Percentiles rank a stretch among this genome's conserved stretches.
Evolutionary conservation across 2,888 invertebrate species (phyloP).

Genomic region (Phaonia tiefii): DNA sequence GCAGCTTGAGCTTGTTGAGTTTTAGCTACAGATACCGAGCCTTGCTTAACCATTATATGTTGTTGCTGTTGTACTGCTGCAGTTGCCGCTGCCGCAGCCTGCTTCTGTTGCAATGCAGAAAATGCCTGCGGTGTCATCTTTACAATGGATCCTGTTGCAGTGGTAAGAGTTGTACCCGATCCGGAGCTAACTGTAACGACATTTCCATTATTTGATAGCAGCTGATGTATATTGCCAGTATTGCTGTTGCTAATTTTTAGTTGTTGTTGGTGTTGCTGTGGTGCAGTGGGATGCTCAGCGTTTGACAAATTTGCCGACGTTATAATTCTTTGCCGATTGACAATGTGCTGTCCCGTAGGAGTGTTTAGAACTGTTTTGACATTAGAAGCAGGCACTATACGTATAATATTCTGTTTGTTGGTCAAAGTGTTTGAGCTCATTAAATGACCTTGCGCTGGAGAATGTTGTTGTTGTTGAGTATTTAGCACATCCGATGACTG

Average conservation of each 20-base stretch:
- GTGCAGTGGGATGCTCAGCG: conserved; percentile 45
- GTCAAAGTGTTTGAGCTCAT: conserved; percentile 12
- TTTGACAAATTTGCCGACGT: neutral
- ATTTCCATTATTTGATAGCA: conserved; percentile 54
- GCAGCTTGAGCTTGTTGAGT: conserved; percentile 58
- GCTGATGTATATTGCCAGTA: conserved; percentile 46
- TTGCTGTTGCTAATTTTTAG: conserved; percentile 49
- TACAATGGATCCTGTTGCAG: conserved; percentile 72
- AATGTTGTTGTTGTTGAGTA: conserved; percentile 14
- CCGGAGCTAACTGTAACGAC: conserved; percentile 38
- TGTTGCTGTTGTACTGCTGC: conserved; percentile 59
- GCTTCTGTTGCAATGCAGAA: conserved; percentile 78
- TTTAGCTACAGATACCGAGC: conserved; percentile 39
- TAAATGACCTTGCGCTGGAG: conserved; percentile 20
- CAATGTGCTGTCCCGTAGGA: conserved; percentile 35
- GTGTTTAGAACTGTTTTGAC: conserved; percentile 50
- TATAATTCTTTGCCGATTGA: conserved; percentile 54
- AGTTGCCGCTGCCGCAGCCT: conserved; percentile 66
- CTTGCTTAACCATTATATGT: conserved; percentile 74
- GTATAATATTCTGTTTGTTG: conserved; percentile 67
- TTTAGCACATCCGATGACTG: neutral
- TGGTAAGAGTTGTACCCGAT: conserved; percentile 10
- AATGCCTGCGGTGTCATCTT: conserved; percentile 78
- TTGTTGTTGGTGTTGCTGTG: conserved; percentile 53
- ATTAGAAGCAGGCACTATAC: conserved; percentile 64